These are phyloP conservation scores for Acrobasis consociella DNA, from an alignment of 2,888 invertebrate genomes.

Conservation along the genomic window DNA sequence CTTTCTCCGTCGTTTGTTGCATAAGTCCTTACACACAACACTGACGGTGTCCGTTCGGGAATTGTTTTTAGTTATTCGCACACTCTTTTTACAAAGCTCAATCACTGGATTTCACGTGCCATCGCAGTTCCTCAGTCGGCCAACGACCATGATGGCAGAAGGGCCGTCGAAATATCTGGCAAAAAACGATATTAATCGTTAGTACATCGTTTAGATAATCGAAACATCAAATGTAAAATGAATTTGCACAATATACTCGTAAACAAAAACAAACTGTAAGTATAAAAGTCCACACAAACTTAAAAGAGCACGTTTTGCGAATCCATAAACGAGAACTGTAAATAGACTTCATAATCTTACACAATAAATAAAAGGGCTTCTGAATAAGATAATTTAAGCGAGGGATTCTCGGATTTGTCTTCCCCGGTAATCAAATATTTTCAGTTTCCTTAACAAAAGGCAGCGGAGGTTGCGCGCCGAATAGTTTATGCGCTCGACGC, in stretches of 20 bases:
- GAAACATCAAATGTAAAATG: not conserved
- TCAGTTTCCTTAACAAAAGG: conserved; percentile 37
- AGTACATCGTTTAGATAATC: too few relatives aligned
- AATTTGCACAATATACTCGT: not conserved
- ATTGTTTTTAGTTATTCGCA: too few relatives aligned
- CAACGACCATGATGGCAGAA: too few relatives aligned
- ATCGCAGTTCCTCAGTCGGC: too few relatives aligned
- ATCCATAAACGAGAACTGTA: not conserved
- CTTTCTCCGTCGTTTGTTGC: too few relatives aligned
- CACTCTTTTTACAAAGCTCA: too few relatives aligned
- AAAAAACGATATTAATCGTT: too few relatives aligned
- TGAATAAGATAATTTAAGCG: conserved; percentile 22
- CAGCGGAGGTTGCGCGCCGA: conserved; percentile 39
- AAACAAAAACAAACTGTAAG: not conserved
- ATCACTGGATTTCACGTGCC: too few relatives aligned
- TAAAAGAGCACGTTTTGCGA: not conserved
- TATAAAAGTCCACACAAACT: not conserved
- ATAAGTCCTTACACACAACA: too few relatives aligned
- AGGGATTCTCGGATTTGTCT: conserved; percentile 38
- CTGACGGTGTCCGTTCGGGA: too few relatives aligned
- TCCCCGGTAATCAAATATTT: conserved; percentile 60
- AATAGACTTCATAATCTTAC: conserved; percentile 8
- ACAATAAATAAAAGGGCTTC: conserved; percentile 5
- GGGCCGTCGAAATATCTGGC: too few relatives aligned
- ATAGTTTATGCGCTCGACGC: conserved; percentile 55